A percentile compares a stretch with the other conserved stretches of the same genome.
phyloP scores from a whole-genome alignment of 2,888 invertebrate genomes.

The Dynastes grantii region DNA sequence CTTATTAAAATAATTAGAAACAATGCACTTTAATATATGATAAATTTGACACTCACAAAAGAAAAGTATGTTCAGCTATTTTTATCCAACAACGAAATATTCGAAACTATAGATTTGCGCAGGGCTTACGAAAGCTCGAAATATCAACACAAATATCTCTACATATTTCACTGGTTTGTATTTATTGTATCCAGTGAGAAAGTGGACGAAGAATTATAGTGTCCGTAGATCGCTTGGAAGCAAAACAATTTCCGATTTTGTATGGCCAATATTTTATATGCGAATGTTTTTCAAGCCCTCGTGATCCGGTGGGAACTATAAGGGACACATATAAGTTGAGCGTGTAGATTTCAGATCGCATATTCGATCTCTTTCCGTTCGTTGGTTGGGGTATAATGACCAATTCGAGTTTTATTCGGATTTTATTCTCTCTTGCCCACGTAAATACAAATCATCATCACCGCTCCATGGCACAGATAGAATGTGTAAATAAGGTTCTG shows the following conservation, averaged over 20 bases:
- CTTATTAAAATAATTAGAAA: too few species aligned
- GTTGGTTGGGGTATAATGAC: slow-evolving; percentile 27
- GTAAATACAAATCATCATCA: slow-evolving; percentile 27
- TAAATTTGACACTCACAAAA: too few species aligned
- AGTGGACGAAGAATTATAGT: slow-evolving; percentile 36
- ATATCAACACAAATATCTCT: slow-evolving; percentile 10
- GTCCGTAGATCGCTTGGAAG: slow-evolving; percentile 17
- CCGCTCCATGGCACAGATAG: not conserved
- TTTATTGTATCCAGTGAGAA: slow-evolving; percentile 30
- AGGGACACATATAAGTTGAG: slow-evolving; percentile 3
- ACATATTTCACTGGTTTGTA: slow-evolving; percentile 21
- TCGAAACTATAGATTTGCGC: not conserved
- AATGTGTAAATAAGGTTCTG: slow-evolving; percentile 6
- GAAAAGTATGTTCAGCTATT: too few species aligned
- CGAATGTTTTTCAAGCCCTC: slow-evolving; percentile 13
- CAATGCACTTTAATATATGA: too few species aligned
- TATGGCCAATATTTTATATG: slow-evolving; percentile 34
- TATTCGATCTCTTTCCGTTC: slow-evolving; percentile 4
- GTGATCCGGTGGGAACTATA: slow-evolving; percentile 26
- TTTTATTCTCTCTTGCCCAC: slow-evolving; percentile 24
- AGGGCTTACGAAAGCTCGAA: not conserved
- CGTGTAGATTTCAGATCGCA: slow-evolving; percentile 21
- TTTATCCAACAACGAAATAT: too few species aligned
- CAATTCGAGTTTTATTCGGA: slow-evolving; percentile 30
- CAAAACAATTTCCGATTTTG: slow-evolving; percentile 33